Base-by-base conservation (phyloP, 2,797 vertebrate genomes). In the Sebastes hubbsi region DNA sequence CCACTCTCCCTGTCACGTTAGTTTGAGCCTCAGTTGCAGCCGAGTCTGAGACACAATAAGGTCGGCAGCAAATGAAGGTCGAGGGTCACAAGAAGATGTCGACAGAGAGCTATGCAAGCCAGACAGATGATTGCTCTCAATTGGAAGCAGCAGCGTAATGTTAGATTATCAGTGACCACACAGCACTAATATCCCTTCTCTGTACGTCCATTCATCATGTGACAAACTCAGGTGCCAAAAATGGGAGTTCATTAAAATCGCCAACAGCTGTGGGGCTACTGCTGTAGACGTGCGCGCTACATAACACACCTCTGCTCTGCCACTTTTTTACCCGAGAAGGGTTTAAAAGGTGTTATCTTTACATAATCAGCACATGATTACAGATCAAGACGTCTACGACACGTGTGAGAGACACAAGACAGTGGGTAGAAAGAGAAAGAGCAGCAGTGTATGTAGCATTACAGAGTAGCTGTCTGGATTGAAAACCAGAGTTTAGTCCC, bases 401-500 rank as follows among this genome's bases (percentile, higher is more conserved):
- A 9, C 2, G 1, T 25, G 69, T 54, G 77, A 49, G 77, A 68
- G 72, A 63, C 56, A 52, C 16, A 4, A 14, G 49, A 54, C 54
- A 72, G 58, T 8, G 9, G 29, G 55, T 32, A 42, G 77, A 12
- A n/a, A 69, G 27, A 52, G 5, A 72, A 16, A 58, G 8, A 25
- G 67, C 67, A 64, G 61, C 54, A 32, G 61, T 52, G 22, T 8
- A 9, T 30, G 30, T 3, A 60, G 34, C 75, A 60, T 8, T 9
- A 46, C 59, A 59, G 30, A 80, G 75, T 75, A 81, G 66, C 82
- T 85, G 79, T 85, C 75, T 56, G 63, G 76, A 66, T 81, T 52
- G 20, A 81, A 80, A 89, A 90, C 59, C 54, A 46, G 68, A 87
- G 84, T 90, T 83, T 84, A 85, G 78, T 85, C 82, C 56, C 80